These are phyloP conservation scores for Caracal caracal DNA, from an alignment of 2,113 vertebrate genomes.

Conservation along the genomic window DNA sequence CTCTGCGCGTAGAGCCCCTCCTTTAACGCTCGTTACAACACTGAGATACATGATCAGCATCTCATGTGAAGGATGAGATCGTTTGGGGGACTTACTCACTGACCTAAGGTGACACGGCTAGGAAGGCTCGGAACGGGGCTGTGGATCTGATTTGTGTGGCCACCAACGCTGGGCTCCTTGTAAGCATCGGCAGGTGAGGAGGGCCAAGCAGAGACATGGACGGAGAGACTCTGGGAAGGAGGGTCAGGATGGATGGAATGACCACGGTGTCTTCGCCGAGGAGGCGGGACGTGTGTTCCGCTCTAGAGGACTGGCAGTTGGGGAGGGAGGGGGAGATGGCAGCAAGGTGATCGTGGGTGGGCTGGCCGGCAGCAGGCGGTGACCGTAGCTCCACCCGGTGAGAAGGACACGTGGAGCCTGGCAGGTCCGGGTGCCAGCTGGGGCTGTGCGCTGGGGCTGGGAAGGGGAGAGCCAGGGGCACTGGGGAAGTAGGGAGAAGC, in stretches of 20 bases:
- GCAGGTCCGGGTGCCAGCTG: background rate
- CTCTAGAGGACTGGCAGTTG: background rate
- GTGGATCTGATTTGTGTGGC: background rate
- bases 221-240: background rate
- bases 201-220: background rate
- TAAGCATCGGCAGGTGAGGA: background rate
- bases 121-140: background rate
- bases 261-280: background rate
- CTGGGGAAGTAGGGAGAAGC: background rate
- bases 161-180: background rate
- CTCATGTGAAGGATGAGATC: background rate
- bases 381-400: background rate
- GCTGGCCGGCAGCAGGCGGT: background rate
- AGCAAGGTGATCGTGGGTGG: fast-evolving
- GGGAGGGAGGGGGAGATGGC: background rate
- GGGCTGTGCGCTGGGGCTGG: background rate
- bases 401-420: background rate
- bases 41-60: too few species aligned
- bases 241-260: background rate
- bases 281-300: too few species aligned
- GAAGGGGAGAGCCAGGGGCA: background rate
- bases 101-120: too few species aligned
- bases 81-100: background rate
- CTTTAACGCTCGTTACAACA: background rate
- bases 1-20: fast-evolving